Conservation (phyloP, 2,888 invertebrate species). For the Drosophila silvestris region DNA sequence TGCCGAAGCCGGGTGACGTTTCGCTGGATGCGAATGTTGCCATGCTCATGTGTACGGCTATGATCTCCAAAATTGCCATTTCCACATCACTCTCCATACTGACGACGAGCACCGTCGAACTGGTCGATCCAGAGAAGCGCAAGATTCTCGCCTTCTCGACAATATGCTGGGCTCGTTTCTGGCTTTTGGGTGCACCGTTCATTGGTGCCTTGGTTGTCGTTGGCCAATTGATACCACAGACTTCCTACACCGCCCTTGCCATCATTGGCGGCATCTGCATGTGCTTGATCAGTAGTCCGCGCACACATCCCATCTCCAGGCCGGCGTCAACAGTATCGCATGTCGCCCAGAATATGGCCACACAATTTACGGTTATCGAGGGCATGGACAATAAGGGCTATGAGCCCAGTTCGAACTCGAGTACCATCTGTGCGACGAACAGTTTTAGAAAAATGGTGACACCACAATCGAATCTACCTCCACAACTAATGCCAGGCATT, state of each 20-base stretch:
- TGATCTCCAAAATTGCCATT: slow-evolving; percentile 85
- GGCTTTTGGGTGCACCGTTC: slow-evolving; percentile 85
- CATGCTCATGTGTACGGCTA: slow-evolving; percentile 84
- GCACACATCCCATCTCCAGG: slow-evolving; percentile 74
- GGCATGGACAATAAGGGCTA: slow-evolving; percentile 80
- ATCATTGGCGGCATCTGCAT: slow-evolving; percentile 84
- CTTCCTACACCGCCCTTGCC: slow-evolving; percentile 83
- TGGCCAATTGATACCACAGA: slow-evolving; percentile 84
- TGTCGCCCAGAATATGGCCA: slow-evolving; percentile 64
- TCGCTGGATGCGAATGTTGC: slow-evolving; percentile 77
- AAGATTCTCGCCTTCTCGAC: slow-evolving; percentile 84
- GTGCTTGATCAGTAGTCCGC: slow-evolving; percentile 83
- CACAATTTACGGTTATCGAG: slow-evolving; percentile 68
- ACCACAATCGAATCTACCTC: slow-evolving; percentile 84
- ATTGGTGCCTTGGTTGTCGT: slow-evolving; percentile 84
- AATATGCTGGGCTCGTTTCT: slow-evolving; percentile 85
- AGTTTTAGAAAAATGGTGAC: slow-evolving; percentile 72
- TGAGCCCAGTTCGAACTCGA: slow-evolving; percentile 36
- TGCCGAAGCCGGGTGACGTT: slow-evolving; percentile 80
- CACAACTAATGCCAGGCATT: slow-evolving; percentile 84
- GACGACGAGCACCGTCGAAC: slow-evolving; percentile 85
- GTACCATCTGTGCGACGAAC: slow-evolving; percentile 70
- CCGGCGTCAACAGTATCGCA: slow-evolving; percentile 51
- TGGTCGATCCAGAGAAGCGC: slow-evolving; percentile 84
- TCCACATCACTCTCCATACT: slow-evolving; percentile 85